Base-by-base conservation (phyloP, 2,888 invertebrate genomes). In the Drosophila algonquin region DNA sequence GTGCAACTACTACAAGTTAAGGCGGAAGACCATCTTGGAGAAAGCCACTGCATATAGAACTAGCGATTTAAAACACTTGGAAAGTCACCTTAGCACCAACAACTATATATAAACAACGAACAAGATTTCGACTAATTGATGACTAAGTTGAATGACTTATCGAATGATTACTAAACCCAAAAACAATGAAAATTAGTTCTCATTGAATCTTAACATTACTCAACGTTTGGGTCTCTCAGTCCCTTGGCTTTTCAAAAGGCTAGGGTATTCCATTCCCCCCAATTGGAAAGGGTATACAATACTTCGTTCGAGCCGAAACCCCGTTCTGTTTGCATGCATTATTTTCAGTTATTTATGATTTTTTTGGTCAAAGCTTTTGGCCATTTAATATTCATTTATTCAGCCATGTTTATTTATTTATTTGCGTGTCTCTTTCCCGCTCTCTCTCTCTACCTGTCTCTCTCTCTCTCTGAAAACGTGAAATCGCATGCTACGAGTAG, bases 311-410 rank as follows among this genome's bases (percentile, higher is more conserved):
- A 40, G 40, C 40, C 40, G n/a, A 40, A 40, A 40, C 6, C 40
- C 40, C 63, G 53, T 61, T 53, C 70, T 70, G 32, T 16, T 52
- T 56, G 64, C 53, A 73, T 51, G 56, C 73, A 73, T 56, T 63
- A 56, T 55, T 63, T 44, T 46, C 62, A 58, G 60, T 75, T 60
- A 54, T 63, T 64, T 71, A 62, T 24, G 54, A 30, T 64, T 55
- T 76, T 65, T 61, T 63, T 55, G 63, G 72, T 59, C 60, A 71
- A 57, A 62, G 75, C 70, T 71, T 61, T 47, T 79, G 75, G 68
- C 77, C 65, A 81, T 89, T 89, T 87, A 89, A 79, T 89, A 89
- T 84, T 89, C 85, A 87, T 89, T 89, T 84, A 87, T 84, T 89
- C 89, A 81, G 63, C 74, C 75, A 74, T 84, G 83, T 85, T 89